Base-by-base conservation (phyloP, 2,113 vertebrate genomes). In the Chaetops frenatus region DNA sequence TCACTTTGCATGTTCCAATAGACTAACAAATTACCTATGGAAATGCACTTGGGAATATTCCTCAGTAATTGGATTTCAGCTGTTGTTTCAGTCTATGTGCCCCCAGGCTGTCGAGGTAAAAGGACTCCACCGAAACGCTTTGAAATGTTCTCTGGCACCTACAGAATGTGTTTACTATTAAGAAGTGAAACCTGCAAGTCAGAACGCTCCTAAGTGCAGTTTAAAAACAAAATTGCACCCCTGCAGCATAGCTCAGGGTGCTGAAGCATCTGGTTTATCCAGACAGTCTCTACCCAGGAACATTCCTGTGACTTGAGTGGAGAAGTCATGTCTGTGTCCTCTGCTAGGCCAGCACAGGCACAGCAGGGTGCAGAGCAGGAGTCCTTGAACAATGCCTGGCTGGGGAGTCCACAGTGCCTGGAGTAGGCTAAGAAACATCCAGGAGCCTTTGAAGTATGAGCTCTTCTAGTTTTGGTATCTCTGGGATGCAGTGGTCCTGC, bases 21-120 rank as follows among this genome's bases (percentile, higher is more conserved):
- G 90, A 95, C 94, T 94, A 97, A 95, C 81, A 91, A 97, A 97
- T 97, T 97, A 96, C 97, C 92, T 82, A 97, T 97, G 96, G 96
- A 97, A 97, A 97, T 92, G 60, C 91, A 95, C 90, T 96, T 96
- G 92, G 86, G 96, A 95, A 94, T 97, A 95, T 97, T 95, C 85
- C 67, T 72, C 81, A 86, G 96, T 97, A 97, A 96, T 95, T 97
- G 91, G 83, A 94, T 96, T 97, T 97, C 94, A 94, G 95, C 92
- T 96, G 92, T 96, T 97, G 95, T 95, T 97, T 96, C 89, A 77
- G 78, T 83, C 81, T 88, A 86, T 91, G 90, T 90, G 65, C 76
- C 96, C 89, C 35, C 17, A 28, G 94, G 96, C 92, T 66, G 44
- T 31, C 47, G 67, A 97, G 95, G 94, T 93, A 93, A 96, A 92